These are phyloP conservation scores for Aradus depressus DNA, from an alignment of 2,888 invertebrate genomes.

Conservation along the genomic window DNA sequence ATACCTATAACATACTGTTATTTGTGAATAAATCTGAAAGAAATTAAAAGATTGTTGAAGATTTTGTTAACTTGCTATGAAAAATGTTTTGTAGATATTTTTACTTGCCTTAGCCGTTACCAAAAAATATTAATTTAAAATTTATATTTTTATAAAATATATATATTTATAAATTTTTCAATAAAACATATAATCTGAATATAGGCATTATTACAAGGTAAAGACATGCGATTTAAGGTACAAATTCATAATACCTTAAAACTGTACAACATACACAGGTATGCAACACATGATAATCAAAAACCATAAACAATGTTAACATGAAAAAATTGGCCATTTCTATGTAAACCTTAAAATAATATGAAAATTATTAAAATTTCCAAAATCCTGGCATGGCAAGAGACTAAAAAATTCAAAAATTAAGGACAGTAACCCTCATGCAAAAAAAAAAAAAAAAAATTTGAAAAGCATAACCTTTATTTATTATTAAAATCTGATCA, in stretches of 20 bases:
- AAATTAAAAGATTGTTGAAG: too few species aligned
- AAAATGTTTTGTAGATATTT: conserved; percentile 21
- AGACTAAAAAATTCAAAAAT: conserved; percentile 9
- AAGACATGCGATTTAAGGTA: conserved; percentile 19
- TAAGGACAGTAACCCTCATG: conserved; percentile 22
- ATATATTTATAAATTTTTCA: too few species aligned
- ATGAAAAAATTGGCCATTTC: neutral
- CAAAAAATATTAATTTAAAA: too few species aligned
- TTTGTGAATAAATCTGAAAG: too few species aligned
- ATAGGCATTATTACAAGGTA: neutral
- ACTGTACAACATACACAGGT: conserved; percentile 28
- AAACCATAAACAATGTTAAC: neutral
- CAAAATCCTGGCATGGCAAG: conserved; percentile 27
- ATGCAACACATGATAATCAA: conserved; percentile 26
- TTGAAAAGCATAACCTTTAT: conserved; percentile 10
- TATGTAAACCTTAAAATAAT: too few species aligned
- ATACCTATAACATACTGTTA: too few species aligned
- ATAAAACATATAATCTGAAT: neutral
- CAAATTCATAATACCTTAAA: conserved; percentile 16
- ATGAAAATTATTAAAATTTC: conserved; percentile 12
- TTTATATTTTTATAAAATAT: too few species aligned
- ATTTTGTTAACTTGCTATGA: conserved; percentile 28
- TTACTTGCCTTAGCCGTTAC: too few species aligned
- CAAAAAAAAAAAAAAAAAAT: conserved; percentile 20
- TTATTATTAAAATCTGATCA: too few species aligned